Percentiles rank a stretch among this genome's conserved stretches.
Conservation (phyloP, 2,888 invertebrate species). For the Coenonympha glycerion region DNA sequence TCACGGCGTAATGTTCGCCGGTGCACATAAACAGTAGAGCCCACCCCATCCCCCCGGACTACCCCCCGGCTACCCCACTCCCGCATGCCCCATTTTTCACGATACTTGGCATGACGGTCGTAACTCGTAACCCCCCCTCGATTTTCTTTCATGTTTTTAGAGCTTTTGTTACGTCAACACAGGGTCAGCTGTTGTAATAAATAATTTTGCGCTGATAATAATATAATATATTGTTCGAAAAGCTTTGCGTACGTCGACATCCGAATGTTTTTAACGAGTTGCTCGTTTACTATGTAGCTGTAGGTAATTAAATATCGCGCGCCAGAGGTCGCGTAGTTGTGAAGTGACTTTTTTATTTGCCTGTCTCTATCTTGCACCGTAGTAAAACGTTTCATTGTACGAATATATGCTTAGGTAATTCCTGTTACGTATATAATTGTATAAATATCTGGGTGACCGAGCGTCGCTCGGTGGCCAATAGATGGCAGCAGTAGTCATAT, state of each 20-base stretch:
- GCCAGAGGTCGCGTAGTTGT: too few relatives aligned
- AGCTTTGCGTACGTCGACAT: conserved; percentile 7
- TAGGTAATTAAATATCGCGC: background rate
- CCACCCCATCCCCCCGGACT: conserved; percentile 17
- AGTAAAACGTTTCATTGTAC: background rate
- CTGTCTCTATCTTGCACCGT: background rate
- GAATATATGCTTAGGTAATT: background rate
- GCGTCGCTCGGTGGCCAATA: too few relatives aligned
- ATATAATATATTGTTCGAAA: too few relatives aligned
- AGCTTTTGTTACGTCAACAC: conserved; percentile 55
- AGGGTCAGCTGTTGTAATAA: conserved; percentile 56
- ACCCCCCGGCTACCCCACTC: conserved; percentile 32
- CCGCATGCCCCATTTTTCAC: conserved; percentile 59
- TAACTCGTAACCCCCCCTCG: conserved; percentile 35
- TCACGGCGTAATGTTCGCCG: conserved; percentile 54
- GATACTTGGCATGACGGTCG: conserved; percentile 48
- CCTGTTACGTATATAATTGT: too few relatives aligned
- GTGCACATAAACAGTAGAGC: conserved; percentile 61
- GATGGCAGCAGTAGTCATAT: too few relatives aligned
- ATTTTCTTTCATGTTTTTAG: conserved; percentile 50
- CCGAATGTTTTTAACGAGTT: conserved; percentile 5
- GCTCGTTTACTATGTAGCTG: conserved; percentile 1
- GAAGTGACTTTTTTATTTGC: background rate
- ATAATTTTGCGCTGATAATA: conserved; percentile 25
- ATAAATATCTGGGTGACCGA: too few relatives aligned